Percentiles rank a stretch among this genome's conserved stretches.
phyloP scores from a whole-genome alignment of 2,113 vertebrate genomes.

The Vulpes ferrilata region DNA sequence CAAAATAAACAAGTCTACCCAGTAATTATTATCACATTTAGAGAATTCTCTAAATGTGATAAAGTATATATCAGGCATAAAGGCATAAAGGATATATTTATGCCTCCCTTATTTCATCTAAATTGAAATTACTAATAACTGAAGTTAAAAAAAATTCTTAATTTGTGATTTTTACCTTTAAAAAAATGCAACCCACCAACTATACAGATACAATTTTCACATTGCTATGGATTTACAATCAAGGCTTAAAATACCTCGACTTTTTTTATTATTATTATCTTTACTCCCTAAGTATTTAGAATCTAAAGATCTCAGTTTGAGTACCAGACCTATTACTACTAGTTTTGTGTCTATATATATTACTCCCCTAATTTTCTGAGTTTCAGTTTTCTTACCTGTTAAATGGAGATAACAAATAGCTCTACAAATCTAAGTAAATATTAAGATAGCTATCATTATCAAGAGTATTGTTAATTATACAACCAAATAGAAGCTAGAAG shows the following conservation, averaged over 20 bases:
- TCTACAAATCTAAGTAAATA: neutral
- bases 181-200: neutral
- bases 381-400: neutral
- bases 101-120: neutral
- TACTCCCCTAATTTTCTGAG: neutral
- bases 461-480: neutral
- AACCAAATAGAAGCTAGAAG: neutral
- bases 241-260: neutral
- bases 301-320: neutral
- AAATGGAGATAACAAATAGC: neutral
- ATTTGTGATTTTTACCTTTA: neutral
- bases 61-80: too few relatives aligned
- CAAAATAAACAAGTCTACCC: neutral
- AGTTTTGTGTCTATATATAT: neutral
- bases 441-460: neutral
- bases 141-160: neutral
- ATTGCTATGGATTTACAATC: neutral
- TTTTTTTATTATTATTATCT: neutral
- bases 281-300: neutral
- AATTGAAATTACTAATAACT: slow-evolving; percentile 14
- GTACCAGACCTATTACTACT: neutral
- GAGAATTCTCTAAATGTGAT: neutral
- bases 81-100: neutral
- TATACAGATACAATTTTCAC: neutral
- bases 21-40: neutral